Base-by-base conservation (phyloP, 92 coral and sea anemone species). In the Pocillopora meandrina region DNA sequence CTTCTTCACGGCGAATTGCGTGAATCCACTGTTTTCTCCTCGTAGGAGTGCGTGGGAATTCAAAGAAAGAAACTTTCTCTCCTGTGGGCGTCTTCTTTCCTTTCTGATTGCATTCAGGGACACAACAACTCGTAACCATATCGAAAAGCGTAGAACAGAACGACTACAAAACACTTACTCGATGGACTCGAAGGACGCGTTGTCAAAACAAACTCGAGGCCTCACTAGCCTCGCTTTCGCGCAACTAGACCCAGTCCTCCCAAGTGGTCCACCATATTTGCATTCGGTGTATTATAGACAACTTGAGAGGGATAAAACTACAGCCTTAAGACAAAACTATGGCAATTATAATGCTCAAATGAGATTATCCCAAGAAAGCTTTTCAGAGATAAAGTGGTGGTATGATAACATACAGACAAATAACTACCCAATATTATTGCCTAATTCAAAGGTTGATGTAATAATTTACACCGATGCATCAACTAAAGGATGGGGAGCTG, bases 71-170 rank as follows among this genome's bases (percentile, higher is more conserved):
- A 21, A 83, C 80, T 67, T 83, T 74, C 71, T 74, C 79, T 83
- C 78, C 88, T 42, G 89, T 61, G 19, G 80, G 57, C 26, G 79
- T 56, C 69, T 47, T 66, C 20, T 56, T 33, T n/a, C 89, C 89
- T 49, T 80, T 67, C 78, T 78, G 85, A 59, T 79, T 33, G 71
- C 90, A 86, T 35, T 33, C 56, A 56, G 90, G 86, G 19, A 86
- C 90, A 66, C 90, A 86, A 66, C 90, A 86, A 63, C 21, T 33
- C 67, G 85, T 62, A 71, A 86, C 86, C 90, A 86, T 80, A 21
- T 80, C 80, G 71, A 83, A 60, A 83, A 17, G 26, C 34, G 18
- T 42, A 7, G 13, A 56, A 61, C 20, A 76, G 23, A 20, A 9
- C 33, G 5, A 15, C 21, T 7, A 16, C 9, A n/a, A 9, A 16